phyloP scores from a whole-genome alignment of 2,888 invertebrate species.

The Macropis europaea region DNA sequence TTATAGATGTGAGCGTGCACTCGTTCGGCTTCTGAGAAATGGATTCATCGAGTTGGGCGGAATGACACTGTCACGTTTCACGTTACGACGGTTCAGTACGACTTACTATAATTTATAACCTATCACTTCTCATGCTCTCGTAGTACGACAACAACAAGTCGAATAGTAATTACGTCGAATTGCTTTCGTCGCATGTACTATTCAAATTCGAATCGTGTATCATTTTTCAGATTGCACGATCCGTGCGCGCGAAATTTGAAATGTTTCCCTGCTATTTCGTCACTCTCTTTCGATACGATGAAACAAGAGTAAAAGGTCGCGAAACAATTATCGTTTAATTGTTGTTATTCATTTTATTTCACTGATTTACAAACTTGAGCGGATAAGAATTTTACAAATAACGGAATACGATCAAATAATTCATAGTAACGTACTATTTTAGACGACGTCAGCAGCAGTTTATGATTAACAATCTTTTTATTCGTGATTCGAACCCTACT shows the following conservation, averaged over 20 bases:
- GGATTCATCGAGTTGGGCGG: not conserved
- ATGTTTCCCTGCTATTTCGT: not conserved
- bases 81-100: not conserved
- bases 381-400: too few relatives aligned
- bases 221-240: not conserved
- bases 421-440: too few relatives aligned
- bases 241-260: not conserved
- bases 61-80: not conserved
- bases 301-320: too few relatives aligned
- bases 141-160: not conserved
- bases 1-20: not conserved
- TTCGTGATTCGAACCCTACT: too few relatives aligned
- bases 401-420: too few relatives aligned
- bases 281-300: too few relatives aligned
- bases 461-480: too few relatives aligned
- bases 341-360: too few relatives aligned
- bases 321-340: too few relatives aligned
- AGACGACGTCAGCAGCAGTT: too few relatives aligned
- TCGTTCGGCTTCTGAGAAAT: slow-evolving; percentile 26
- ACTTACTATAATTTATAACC: slow-evolving; percentile 7
- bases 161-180: not conserved
- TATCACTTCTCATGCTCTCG: not conserved
- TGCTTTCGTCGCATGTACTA: not conserved
- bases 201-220: not conserved
- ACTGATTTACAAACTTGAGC: too few relatives aligned